A percentile compares a stretch with the other conserved stretches of the same genome.
phyloP scores from a whole-genome alignment of 2,113 vertebrate genomes.

The Porphyrio hochstetteri region DNA sequence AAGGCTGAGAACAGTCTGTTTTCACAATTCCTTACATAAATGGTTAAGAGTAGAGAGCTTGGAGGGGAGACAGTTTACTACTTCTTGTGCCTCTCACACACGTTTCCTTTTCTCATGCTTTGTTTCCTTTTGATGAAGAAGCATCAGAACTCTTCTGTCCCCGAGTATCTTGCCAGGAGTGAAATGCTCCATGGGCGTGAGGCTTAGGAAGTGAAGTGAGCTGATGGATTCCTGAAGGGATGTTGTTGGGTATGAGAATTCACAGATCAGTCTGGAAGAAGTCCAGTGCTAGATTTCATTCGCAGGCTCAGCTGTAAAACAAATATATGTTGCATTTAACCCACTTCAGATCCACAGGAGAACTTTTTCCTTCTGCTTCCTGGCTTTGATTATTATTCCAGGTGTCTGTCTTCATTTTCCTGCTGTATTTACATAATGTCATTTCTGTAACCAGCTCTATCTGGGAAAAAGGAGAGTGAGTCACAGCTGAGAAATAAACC shows the following conservation, averaged over 20 bases:
- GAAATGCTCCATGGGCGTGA: not conserved
- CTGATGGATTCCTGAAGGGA: not conserved
- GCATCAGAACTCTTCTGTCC: not conserved
- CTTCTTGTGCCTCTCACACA: not conserved
- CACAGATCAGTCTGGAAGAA: not conserved
- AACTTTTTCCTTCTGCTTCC: not conserved
- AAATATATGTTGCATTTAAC: not conserved
- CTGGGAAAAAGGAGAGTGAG: not conserved
- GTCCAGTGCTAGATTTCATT: not conserved
- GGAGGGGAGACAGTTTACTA: not conserved
- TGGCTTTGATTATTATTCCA: constrained; percentile 35
- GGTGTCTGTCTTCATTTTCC: constrained; percentile 22
- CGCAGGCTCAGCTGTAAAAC: not conserved
- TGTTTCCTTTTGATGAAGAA: not conserved
- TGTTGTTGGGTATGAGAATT: not conserved
- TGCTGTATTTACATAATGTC: not conserved
- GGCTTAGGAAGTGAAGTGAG: not conserved
- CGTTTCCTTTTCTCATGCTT: not conserved
- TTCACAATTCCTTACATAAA: not conserved
- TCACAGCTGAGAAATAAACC: not conserved
- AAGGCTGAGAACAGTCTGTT: not conserved
- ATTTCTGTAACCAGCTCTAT: not conserved
- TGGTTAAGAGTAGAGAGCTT: not conserved
- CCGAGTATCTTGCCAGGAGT: not conserved
- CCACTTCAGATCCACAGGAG: not conserved